Base-by-base conservation (phyloP, 2,888 invertebrate species). In the Lasioglossum zephyrum region DNA sequence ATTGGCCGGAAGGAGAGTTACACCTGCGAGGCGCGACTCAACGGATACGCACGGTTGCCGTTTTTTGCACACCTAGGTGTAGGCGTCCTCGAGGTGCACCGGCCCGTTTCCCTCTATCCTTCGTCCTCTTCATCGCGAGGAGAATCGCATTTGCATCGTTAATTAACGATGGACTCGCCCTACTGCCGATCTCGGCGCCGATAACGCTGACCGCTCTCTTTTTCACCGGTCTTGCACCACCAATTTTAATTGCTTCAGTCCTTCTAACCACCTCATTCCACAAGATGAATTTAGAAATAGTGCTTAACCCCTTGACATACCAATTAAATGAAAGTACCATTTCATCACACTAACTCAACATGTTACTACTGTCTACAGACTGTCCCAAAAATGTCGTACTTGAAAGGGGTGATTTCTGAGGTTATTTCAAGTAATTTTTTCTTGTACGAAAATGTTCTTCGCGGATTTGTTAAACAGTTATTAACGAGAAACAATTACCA, bases 71-170 rank as follows among this genome's bases (percentile, higher is more conserved):
- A 82, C 77, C 87, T 85, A 84, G 86, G 89, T 87, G 92, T 91
- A 91, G 88, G 92, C 89, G 92, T 87, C 53, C 73, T 81, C 85
- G 81, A 77, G 72, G 60, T 73, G 66, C 89, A 81, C 87, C 90
- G 84, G 89, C 73, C 82, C 63, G 76, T 60, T 47, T 80, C 73
- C 36, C 60, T 39, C 31, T 39, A 74, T 74, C 77, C 84, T 22
- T 63, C 76, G 76, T 66, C 22, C 47, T 6, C 70, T 26, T 16
- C 26, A 8, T 49, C 79, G 70, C 63, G 79, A 53, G 39, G 83
- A 84, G 89, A 89, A 87, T 90, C 82, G 84, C 91, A 92, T 93
- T 92, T 92, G 91, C 89, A 91, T 92, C 88, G 86, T 90, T 93
- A 93, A 93, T 93, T 92, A 91, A 85, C 84, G 63, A 63, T 31